phyloP scores from a whole-genome alignment of 2,113 vertebrate species.

The Tyto alba region DNA sequence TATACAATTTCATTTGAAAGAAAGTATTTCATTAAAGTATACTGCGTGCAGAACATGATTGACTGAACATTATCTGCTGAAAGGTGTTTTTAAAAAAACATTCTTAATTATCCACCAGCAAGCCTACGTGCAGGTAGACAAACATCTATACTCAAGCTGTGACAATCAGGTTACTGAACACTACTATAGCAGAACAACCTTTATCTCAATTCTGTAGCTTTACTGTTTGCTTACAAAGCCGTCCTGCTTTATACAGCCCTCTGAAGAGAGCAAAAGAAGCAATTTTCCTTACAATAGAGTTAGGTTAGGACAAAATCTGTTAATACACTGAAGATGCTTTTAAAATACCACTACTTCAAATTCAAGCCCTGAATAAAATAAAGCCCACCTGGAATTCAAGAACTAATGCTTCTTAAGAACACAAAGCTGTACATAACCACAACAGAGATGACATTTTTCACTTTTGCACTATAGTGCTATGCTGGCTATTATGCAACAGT shows the following conservation, averaged over 20 bases:
- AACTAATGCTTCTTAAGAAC: background rate
- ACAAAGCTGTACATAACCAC: background rate
- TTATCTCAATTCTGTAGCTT: background rate
- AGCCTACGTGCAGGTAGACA: background rate
- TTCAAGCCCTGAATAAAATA: background rate
- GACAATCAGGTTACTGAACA: background rate
- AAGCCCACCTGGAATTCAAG: background rate
- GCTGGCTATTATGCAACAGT: background rate
- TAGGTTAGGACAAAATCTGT: background rate
- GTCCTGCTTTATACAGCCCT: background rate
- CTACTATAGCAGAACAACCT: rapidly evolving
- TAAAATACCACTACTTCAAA: background rate
- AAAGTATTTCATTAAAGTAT: background rate
- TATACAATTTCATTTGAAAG: background rate
- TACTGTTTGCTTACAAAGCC: background rate
- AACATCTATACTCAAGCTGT: background rate
- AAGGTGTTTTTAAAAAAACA: background rate
- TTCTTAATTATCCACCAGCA: background rate
- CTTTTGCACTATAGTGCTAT: background rate
- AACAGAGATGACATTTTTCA: background rate
- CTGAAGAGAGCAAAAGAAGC: background rate
- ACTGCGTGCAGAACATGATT: background rate
- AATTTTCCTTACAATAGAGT: background rate
- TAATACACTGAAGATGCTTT: background rate
- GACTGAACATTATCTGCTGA: background rate